Percentiles rank a stretch among this genome's conserved stretches.
phyloP scores from a whole-genome alignment of 53 echinoderm and acorn worm species.

The Glandiceps talaboti region DNA sequence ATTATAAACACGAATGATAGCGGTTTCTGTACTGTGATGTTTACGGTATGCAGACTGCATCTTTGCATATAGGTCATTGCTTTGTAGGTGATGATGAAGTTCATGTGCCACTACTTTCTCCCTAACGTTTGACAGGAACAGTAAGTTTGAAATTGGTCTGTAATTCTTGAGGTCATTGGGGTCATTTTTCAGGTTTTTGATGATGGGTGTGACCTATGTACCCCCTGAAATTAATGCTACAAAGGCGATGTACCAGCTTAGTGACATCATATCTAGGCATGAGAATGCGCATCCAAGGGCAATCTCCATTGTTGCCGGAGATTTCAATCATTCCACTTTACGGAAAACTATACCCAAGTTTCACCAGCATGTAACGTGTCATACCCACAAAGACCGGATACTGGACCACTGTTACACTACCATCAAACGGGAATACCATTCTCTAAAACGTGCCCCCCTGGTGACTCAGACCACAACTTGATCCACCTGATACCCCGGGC shows the following conservation, averaged over 20 bases:
- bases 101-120: too few species aligned
- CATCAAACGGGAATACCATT: conserved; percentile 10
- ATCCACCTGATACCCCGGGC: too few species aligned
- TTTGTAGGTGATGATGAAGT: too few species aligned
- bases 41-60: too few species aligned
- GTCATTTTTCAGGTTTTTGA: too few species aligned
- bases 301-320: conserved; percentile 14
- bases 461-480: conserved; percentile 22
- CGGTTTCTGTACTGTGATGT: too few species aligned
- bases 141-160: too few species aligned
- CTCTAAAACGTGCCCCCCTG: conserved; percentile 18
- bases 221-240: conserved; percentile 14
- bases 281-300: conserved; percentile 7
- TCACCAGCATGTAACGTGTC: conserved; percentile 12
- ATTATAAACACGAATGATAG: too few species aligned
- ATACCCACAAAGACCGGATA: conserved; percentile 12
- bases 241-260: conserved; percentile 8
- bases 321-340: conserved; percentile 18
- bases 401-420: conserved; percentile 21
- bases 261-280: conserved; percentile 4
- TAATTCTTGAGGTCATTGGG: too few species aligned
- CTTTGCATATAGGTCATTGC: too few species aligned
- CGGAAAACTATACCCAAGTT: conserved; percentile 18
- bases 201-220: conserved; percentile 16
- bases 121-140: too few species aligned